These are phyloP conservation scores for Spodoptera exigua DNA, from an alignment of 2,888 invertebrate genomes.

Conservation along the genomic window DNA sequence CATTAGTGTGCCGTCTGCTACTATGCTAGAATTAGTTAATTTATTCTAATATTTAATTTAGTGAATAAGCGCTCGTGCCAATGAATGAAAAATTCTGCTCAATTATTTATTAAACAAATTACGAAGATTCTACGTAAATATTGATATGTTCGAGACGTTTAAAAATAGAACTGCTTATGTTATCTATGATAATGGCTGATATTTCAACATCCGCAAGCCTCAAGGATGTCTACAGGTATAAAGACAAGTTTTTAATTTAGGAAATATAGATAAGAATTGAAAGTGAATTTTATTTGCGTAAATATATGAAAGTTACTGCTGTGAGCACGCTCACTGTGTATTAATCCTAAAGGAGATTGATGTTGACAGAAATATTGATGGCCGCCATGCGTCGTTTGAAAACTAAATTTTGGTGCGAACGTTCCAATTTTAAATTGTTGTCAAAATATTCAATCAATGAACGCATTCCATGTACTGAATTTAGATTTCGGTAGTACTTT, in stretches of 20 bases:
- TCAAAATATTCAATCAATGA: constrained; percentile 25
- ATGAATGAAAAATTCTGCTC: constrained; percentile 67
- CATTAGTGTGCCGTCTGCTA: constrained; percentile 60
- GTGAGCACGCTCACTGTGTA: constrained; percentile 29
- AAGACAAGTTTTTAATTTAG: constrained; percentile 8
- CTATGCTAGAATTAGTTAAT: constrained; percentile 64
- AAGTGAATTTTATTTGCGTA: constrained; percentile 52
- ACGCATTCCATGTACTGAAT: constrained; percentile 24
- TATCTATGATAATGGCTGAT: constrained; percentile 2
- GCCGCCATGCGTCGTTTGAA: constrained; percentile 33
- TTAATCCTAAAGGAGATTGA: constrained; percentile 33
- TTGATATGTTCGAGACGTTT: constrained; percentile 15
- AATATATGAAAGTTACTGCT: constrained; percentile 54
- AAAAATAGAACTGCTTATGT: constrained; percentile 17
- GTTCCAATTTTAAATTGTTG: constrained; percentile 47
- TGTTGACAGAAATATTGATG: constrained; percentile 52
- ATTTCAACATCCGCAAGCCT: constrained; percentile 6
- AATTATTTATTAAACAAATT: constrained; percentile 33
- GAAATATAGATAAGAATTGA: constrained; percentile 27
- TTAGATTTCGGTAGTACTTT: neutral
- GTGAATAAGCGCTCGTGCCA: constrained; percentile 44
- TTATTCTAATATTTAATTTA: constrained; percentile 60
- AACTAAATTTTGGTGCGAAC: constrained; percentile 32
- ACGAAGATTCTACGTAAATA: constrained; percentile 25
- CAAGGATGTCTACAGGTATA: constrained; percentile 2